Conservation (phyloP, 2,888 invertebrate species). For the Branchipolynoe longqiensis region DNA sequence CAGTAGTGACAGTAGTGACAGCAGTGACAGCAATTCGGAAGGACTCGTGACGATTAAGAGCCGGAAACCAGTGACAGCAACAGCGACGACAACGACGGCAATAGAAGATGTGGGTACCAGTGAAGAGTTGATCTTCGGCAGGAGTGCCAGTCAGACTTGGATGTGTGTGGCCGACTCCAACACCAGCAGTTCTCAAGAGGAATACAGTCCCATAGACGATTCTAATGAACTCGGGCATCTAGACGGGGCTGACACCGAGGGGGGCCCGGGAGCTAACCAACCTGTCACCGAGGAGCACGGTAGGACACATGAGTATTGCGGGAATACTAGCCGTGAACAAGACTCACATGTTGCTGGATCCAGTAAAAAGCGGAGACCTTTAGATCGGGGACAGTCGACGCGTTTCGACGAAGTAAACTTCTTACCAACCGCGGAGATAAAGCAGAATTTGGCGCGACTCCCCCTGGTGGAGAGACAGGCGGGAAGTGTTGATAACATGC, state of each 20-base stretch:
- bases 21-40: too few relatives aligned
- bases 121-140: neutral
- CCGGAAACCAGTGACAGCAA: neutral
- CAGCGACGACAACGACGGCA: too few relatives aligned
- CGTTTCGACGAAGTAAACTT: neutral
- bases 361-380: too few relatives aligned
- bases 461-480: neutral
- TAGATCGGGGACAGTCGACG: too few relatives aligned
- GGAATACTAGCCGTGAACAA: too few relatives aligned
- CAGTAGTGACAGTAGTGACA: neutral
- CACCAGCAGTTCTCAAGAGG: neutral
- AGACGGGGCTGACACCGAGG: neutral
- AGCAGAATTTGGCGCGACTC: neutral
- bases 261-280: neutral
- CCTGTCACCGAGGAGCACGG: neutral
- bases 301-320: too few relatives aligned
- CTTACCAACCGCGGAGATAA: neutral
- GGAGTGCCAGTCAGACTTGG: neutral
- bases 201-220: neutral
- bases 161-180: neutral
- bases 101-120: neutral
- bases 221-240: neutral
- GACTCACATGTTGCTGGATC: too few relatives aligned
- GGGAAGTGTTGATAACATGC: slow-evolving; percentile 10
- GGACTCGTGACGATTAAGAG: neutral